Conservation (phyloP, 2,113 vertebrate genomes). For the Triplophysa dalaica region DNA sequence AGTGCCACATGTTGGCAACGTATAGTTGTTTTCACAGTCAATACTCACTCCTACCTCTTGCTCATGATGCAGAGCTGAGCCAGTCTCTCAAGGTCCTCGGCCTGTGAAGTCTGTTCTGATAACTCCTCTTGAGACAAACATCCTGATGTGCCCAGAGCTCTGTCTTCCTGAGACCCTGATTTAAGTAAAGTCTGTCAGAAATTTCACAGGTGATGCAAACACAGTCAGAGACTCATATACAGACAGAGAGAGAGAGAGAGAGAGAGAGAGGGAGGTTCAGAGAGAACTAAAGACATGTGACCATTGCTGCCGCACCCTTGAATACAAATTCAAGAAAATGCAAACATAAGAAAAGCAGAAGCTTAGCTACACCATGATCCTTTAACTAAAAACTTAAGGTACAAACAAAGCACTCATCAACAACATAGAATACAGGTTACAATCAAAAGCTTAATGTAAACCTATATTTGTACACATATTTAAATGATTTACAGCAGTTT, state of each 20-base stretch:
- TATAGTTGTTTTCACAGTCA: neutral
- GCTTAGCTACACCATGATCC: neutral
- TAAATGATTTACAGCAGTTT: no score
- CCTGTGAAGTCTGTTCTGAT: slow-evolving; percentile 75
- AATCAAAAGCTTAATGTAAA: no score
- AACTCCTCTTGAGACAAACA: slow-evolving; percentile 77
- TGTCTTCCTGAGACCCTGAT: slow-evolving; percentile 79
- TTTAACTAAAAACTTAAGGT: neutral
- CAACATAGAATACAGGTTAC: neutral
- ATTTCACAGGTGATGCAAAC: slow-evolving; percentile 5
- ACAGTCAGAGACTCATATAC: slow-evolving; percentile 3
- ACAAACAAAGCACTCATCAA: slow-evolving; percentile 20
- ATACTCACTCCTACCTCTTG: slow-evolving; percentile 77
- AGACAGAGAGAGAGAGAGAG: slow-evolving; percentile 10
- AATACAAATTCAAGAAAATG: slow-evolving; percentile 37
- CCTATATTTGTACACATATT: no score
- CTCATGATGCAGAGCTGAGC: slow-evolving; percentile 76
- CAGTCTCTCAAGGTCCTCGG: slow-evolving; percentile 75
- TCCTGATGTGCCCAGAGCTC: slow-evolving; percentile 68
- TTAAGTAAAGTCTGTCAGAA: slow-evolving; percentile 64
- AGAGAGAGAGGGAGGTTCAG: neutral
- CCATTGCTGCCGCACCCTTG: slow-evolving; percentile 29
- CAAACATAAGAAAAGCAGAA: slow-evolving; percentile 23
- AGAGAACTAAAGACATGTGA: neutral
- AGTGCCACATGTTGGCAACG: neutral